These are phyloP conservation scores for Calliscelio sp. DNA, from an alignment of 2,888 invertebrate species.

Conservation along the genomic window DNA sequence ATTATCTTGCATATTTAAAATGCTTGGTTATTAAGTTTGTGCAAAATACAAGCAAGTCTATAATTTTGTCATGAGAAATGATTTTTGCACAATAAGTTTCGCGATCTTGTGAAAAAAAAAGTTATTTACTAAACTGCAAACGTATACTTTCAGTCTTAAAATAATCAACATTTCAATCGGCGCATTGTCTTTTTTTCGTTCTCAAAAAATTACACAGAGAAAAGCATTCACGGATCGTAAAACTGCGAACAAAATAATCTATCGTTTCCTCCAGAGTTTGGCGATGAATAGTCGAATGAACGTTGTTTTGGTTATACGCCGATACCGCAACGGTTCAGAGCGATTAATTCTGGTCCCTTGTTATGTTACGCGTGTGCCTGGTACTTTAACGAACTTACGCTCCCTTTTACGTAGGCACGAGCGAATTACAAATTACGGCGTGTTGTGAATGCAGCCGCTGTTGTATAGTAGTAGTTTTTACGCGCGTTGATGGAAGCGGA, in stretches of 20 bases:
- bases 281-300: slow-evolving; percentile 31
- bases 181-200: slow-evolving; percentile 23
- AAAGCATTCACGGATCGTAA: slow-evolving; percentile 47
- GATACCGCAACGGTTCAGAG: slow-evolving; percentile 44
- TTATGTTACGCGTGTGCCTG: slow-evolving; percentile 37
- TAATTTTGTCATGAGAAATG: too few relatives aligned
- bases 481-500: neutral
- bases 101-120: too few relatives aligned
- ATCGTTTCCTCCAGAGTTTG: slow-evolving; percentile 30
- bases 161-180: slow-evolving; percentile 22
- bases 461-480: too few relatives aligned
- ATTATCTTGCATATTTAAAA: too few relatives aligned
- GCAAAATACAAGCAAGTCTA: too few relatives aligned
- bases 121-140: too few relatives aligned
- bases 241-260: slow-evolving; percentile 27
- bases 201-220: slow-evolving; percentile 13
- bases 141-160: neutral
- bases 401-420: slow-evolving; percentile 43
- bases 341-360: slow-evolving; percentile 59
- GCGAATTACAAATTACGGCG: slow-evolving; percentile 42
- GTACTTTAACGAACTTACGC: slow-evolving; percentile 42
- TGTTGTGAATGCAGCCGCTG: too few relatives aligned
- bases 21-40: too few relatives aligned
- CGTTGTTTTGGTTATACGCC: slow-evolving; percentile 44
- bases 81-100: too few relatives aligned